Evolutionary conservation across 2,888 invertebrate genomes (phyloP).

Genomic region (Matsumyia berberina): DNA sequence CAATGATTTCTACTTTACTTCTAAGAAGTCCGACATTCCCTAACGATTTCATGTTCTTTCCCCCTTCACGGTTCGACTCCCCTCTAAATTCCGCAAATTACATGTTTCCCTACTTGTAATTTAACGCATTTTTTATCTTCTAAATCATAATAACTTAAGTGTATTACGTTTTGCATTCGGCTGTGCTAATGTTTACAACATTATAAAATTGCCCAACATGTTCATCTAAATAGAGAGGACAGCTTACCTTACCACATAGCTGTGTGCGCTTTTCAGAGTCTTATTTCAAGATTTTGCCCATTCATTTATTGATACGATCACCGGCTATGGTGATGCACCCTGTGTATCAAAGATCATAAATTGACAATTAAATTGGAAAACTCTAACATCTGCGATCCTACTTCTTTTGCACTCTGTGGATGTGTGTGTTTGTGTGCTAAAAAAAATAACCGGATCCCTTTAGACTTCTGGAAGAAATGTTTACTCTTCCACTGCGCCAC

Average conservation of each 20-base stretch:
- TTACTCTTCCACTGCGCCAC: neutral
- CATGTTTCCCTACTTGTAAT: neutral
- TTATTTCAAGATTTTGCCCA: constrained; percentile 18
- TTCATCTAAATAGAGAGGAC: constrained; percentile 27
- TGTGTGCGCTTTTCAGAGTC: constrained; percentile 13
- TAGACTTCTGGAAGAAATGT: constrained; percentile 31
- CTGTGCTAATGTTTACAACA: constrained; percentile 11
- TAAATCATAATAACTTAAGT: constrained; percentile 11
- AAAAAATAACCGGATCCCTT: constrained; percentile 48
- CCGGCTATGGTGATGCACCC: constrained; percentile 31
- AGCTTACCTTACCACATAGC: constrained; percentile 40
- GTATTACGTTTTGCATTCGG: constrained; percentile 3
- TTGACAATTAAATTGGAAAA: constrained; percentile 67
- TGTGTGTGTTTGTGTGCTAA: too few species aligned
- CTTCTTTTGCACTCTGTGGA: neutral
- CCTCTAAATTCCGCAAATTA: neutral
- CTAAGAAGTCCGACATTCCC: too few species aligned
- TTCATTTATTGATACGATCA: constrained; percentile 47
- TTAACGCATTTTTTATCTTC: constrained; percentile 11
- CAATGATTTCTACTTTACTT: too few species aligned
- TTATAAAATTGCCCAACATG: constrained; percentile 55
- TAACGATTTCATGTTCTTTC: too few species aligned
- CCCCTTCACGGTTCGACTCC: too few species aligned
- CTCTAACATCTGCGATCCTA: constrained; percentile 29
- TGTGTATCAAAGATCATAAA: constrained; percentile 51